Evolutionary conservation across 2,797 vertebrate species (phyloP), one percentile per base, ranked within the genome.

Genomic region (Poecilia velifera): DNA sequence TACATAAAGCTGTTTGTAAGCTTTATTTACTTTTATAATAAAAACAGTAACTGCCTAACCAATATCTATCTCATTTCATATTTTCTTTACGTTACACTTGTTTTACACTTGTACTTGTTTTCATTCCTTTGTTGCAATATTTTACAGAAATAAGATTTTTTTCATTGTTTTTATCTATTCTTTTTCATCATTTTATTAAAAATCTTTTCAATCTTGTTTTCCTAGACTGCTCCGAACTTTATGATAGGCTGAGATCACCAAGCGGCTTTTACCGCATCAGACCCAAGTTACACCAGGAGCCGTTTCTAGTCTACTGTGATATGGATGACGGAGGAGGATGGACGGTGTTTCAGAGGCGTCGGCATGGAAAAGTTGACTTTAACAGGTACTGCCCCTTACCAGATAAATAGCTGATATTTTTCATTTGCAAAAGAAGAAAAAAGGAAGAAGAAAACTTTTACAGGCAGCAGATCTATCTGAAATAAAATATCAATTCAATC

Each of bases 281-380:
- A 85, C 97, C 97, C 31, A 92, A 91, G 81, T 45, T 79, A 1
- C 89, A 94, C 0, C 89, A 36, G 62, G 97, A 98, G 59, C 97
- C 97, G 0, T 94, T 98, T 83, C 90, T 97, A 87, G 96, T 91
- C 0, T 98, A 96, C 89, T 98, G 97, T 73, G 97, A 98, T 86
- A 98, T 98, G 97, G 93, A 96, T 1, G 97, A 97, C 0, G 97
- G 97, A 0, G 97, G 95, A 13, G 97, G 97, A 0, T 98, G 97
- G 97, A 98, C 97, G 0, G 95, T 98, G 73, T 94, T 98, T 68
- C 97, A 98, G 87, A 95, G 90, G 57, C 95, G 97, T 0, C 93
- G 96, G 1, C 96, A 96, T 0, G 97, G 97, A 62, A 97, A 91
- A 92, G 96, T 98, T 82, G 92, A 97, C 89, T 98, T 98, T 84